phyloP scores from a whole-genome alignment of 2,888 invertebrate species.

The Lasioglossum figueresi region DNA sequence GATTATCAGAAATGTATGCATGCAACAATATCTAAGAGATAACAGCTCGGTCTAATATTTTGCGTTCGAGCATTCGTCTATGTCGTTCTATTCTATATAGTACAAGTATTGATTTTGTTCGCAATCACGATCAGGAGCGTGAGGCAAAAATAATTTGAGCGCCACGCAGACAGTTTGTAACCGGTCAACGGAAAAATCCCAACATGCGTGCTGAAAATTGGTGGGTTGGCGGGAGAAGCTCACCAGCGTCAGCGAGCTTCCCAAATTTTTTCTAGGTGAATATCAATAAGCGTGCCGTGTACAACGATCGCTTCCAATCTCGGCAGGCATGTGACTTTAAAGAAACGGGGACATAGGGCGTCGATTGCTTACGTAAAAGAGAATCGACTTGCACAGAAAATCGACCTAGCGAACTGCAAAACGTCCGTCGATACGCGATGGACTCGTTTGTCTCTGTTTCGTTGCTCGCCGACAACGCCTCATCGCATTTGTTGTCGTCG shows the following conservation, averaged over 20 bases:
- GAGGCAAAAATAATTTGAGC: not conserved
- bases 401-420: conserved; percentile 8
- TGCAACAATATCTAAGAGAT: not conserved
- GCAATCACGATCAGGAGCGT: not conserved
- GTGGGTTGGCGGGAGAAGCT: not conserved
- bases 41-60: not conserved
- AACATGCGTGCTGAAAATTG: conserved; percentile 23
- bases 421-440: conserved; percentile 8
- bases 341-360: conserved; percentile 8
- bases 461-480: not conserved
- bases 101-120: not conserved
- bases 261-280: not conserved
- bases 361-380: conserved; percentile 48
- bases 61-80: not conserved
- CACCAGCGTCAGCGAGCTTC: not conserved
- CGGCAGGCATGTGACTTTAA: conserved; percentile 29
- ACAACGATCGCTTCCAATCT: conserved; percentile 10
- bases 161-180: not conserved
- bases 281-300: conserved; percentile 9
- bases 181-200: not conserved
- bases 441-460: not conserved
- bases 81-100: not conserved
- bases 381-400: conserved; percentile 19
- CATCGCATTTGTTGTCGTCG: not conserved
- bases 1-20: not conserved